Conservation (phyloP, 1,140 invertebrate species). For the Atta texana region DNA sequence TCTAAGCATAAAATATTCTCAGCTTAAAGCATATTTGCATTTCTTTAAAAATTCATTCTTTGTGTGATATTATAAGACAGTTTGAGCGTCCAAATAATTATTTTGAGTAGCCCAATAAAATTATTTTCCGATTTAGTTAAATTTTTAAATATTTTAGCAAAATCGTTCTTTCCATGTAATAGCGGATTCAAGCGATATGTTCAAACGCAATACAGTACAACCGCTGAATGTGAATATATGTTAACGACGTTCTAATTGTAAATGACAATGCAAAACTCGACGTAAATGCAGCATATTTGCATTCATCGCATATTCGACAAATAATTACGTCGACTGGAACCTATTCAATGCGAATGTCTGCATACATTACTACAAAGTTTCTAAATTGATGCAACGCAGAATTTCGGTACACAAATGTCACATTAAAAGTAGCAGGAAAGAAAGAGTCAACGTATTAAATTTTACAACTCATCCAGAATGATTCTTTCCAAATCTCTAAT, state of each 20-base stretch:
- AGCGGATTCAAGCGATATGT: not conserved
- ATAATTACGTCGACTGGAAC: slow-evolving; percentile 29
- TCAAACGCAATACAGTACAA: not conserved
- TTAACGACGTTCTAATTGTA: slow-evolving; percentile 42
- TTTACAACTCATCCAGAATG: not conserved
- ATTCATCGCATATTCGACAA: slow-evolving; percentile 44
- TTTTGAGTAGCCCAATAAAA: no score
- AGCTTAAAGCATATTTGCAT: no score
- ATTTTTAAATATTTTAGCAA: no score
- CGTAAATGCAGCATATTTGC: slow-evolving; percentile 20
- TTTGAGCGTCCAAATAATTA: no score
- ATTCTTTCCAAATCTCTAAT: not conserved
- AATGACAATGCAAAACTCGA: slow-evolving; percentile 32
- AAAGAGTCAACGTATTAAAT: not conserved
- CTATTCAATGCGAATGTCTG: slow-evolving; percentile 16
- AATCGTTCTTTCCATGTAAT: not conserved
- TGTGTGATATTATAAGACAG: no score
- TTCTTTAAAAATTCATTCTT: no score
- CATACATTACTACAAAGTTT: slow-evolving; percentile 4
- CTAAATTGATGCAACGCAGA: not conserved
- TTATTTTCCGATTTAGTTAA: no score
- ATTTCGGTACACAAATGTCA: not conserved
- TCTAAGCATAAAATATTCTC: no score
- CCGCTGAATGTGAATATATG: slow-evolving; percentile 8
- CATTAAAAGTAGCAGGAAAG: not conserved